Conservation (phyloP, 2,888 invertebrate genomes). For the Drosophila nr. perissopoda region DNA sequence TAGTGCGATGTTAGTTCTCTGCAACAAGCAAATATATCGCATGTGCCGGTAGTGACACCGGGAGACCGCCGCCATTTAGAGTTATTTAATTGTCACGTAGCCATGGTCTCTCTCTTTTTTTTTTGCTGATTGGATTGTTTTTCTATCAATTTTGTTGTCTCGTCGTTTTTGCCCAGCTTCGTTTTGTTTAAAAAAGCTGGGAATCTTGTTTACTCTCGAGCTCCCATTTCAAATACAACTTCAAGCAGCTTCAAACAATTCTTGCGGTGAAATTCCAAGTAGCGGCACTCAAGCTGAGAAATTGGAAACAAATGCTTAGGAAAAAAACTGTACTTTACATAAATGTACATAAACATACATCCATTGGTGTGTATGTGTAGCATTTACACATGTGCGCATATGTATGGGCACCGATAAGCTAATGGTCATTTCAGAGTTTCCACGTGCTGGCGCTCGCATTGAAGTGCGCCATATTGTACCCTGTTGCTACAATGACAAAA, state of each 20-base stretch:
- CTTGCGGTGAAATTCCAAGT: constrained; percentile 15
- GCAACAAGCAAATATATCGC: background rate
- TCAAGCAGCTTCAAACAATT: background rate
- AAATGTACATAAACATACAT: background rate
- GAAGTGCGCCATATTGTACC: constrained; percentile 9
- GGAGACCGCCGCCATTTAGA: constrained; percentile 55
- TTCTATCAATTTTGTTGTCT: constrained; percentile 21
- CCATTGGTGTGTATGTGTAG: constrained; percentile 1
- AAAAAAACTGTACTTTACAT: background rate
- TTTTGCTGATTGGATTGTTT: constrained; percentile 41
- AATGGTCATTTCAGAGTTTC: constrained; percentile 14
- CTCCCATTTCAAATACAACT: constrained; percentile 22
- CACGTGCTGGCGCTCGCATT: constrained; percentile 28
- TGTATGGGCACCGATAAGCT: constrained; percentile 3
- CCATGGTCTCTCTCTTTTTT: constrained; percentile 45
- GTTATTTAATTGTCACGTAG: constrained; percentile 64
- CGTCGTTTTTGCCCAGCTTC: constrained; percentile 29
- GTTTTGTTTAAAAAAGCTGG: constrained; percentile 1
- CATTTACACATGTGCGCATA: background rate
- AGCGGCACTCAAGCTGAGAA: constrained; percentile 1
- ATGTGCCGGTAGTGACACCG: constrained; percentile 23
- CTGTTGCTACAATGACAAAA: constrained; percentile 41
- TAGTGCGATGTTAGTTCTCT: constrained; percentile 6
- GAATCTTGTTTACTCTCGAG: constrained; percentile 30
- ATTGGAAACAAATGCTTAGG: constrained; percentile 1